Evolutionary conservation across 53 echinoderm and acorn worm genomes (phyloP).

Genomic region (Henricia sp.): DNA sequence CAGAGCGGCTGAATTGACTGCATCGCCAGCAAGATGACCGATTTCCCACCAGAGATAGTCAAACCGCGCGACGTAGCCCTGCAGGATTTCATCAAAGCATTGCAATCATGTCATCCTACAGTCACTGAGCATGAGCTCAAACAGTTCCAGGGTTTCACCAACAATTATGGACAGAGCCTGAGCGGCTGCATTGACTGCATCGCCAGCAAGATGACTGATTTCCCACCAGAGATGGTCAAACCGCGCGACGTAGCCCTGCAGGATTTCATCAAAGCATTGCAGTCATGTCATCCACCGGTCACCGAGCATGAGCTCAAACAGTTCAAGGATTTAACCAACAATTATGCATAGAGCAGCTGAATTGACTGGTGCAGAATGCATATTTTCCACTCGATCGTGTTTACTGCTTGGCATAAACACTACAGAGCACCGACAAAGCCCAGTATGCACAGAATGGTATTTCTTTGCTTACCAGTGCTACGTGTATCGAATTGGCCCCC

Average conservation of each 20-base stretch:
- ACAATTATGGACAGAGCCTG: conserved; percentile 71
- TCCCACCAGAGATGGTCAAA: conserved; percentile 73
- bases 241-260: conserved; percentile 70
- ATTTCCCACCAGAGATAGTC: conserved; percentile 75
- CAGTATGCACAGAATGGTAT: no score
- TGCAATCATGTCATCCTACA: conserved; percentile 75
- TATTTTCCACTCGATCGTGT: neutral
- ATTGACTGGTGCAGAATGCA: neutral
- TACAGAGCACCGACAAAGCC: no score
- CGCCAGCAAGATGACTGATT: conserved; percentile 58
- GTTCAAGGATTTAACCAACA: conserved; percentile 83
- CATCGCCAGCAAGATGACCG: conserved; percentile 56
- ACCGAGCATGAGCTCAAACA: conserved; percentile 75
- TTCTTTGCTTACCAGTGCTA: no score
- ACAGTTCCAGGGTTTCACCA: conserved; percentile 85
- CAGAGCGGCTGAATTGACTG: conserved; percentile 67
- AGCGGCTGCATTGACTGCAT: conserved; percentile 51
- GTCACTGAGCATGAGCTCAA: conserved; percentile 80
- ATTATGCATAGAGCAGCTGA: conserved; percentile 82
- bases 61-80: conserved; percentile 71
- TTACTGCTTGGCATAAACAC: neutral
- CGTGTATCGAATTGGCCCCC: no score
- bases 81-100: conserved; percentile 71
- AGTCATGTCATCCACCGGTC: conserved; percentile 77
- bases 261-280: conserved; percentile 75